Evolutionary conservation across 2,797 vertebrate genomes (phyloP).

Genomic region (Propithecus perrieri): DNA sequence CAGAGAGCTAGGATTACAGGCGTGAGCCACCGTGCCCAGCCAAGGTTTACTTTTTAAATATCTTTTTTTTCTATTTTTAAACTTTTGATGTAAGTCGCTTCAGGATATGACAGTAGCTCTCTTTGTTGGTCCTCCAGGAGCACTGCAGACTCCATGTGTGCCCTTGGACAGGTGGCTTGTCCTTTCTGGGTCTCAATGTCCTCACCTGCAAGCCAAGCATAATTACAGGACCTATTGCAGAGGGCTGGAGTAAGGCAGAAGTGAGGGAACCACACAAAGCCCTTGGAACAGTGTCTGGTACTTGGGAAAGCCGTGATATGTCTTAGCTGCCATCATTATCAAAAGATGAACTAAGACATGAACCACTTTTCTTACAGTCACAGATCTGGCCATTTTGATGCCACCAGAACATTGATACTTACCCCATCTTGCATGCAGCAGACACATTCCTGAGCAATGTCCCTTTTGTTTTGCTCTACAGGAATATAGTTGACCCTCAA

Average conservation of each 20-base stretch:
- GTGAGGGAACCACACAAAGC: neutral
- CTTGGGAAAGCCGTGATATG: neutral
- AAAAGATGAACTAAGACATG: neutral
- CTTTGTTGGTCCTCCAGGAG: neutral
- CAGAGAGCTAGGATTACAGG: no score
- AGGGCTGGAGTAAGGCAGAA: neutral
- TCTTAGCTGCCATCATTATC: neutral
- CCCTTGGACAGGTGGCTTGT: neutral
- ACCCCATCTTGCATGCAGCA: neutral
- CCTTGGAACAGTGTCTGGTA: neutral
- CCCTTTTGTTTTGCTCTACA: neutral
- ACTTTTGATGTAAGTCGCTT: neutral
- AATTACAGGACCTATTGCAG: neutral
- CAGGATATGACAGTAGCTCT: neutral
- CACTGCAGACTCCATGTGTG: neutral
- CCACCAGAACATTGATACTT: neutral
- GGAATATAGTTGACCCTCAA: neutral
- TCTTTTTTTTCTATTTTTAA: neutral
- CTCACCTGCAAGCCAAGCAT: neutral
- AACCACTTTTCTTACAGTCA: neutral
- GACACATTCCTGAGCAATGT: neutral
- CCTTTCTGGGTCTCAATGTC: neutral
- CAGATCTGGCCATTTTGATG: neutral
- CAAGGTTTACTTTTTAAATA: neutral
- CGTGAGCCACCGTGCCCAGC: no score